These are phyloP conservation scores for Pristionchus japonicus DNA, from an alignment of 2,888 invertebrate species.

Conservation along the genomic window DNA sequence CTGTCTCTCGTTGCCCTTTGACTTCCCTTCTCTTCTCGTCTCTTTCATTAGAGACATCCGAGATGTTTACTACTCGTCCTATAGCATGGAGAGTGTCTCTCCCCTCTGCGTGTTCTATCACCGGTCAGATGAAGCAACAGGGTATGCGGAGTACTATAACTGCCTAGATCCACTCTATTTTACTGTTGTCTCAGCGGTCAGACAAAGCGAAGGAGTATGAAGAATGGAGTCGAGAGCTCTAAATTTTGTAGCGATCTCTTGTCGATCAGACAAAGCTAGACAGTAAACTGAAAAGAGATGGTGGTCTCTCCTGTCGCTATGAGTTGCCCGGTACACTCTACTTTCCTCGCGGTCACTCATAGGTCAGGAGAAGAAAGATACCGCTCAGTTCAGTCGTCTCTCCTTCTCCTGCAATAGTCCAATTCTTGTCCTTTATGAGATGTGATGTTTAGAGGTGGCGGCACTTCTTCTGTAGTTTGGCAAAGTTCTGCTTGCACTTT, in stretches of 20 bases:
- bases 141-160: background rate
- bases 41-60: constrained; percentile 7
- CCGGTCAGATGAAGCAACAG: background rate
- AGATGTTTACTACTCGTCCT: background rate
- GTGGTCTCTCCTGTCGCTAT: no score
- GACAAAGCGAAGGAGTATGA: no score
- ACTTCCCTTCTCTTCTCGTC: background rate
- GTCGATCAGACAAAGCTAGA: no score
- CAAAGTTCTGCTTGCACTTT: background rate
- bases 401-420: background rate
- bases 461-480: background rate
- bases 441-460: background rate
- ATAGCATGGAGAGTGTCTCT: background rate
- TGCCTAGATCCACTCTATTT: background rate
- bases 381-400: background rate
- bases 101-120: background rate
- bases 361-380: background rate
- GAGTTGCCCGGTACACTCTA: no score
- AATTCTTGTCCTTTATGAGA: background rate
- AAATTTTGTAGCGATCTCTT: no score
- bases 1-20: background rate
- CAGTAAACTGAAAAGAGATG: no score
- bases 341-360: no score
- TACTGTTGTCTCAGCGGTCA: no score
- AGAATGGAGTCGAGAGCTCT: no score